A percentile compares a stretch with the other conserved stretches of the same genome.
These are phyloP conservation scores for Campoplex capitator DNA, from an alignment of 2,888 invertebrate genomes.

Conservation along the genomic window DNA sequence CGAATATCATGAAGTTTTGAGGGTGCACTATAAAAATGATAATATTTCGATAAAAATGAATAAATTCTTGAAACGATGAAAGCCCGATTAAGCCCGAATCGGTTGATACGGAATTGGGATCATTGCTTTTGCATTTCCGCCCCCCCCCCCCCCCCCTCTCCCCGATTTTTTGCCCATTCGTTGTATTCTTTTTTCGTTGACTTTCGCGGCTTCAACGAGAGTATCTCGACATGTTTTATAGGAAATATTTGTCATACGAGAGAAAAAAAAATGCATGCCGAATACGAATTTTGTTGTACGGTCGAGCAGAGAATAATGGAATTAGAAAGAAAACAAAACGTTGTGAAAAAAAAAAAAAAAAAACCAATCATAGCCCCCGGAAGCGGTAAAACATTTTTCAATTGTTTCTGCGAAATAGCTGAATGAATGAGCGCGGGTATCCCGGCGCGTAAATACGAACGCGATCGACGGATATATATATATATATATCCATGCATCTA, in stretches of 20 bases:
- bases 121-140: background rate
- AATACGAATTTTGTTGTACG: slow-evolving; percentile 3
- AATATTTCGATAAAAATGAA: background rate
- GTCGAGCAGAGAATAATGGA: slow-evolving; percentile 31
- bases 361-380: background rate
- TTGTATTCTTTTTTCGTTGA: background rate
- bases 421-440: slow-evolving; percentile 39
- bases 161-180: background rate
- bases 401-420: slow-evolving; percentile 47
- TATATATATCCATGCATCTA: background rate
- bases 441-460: background rate
- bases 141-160: background rate
- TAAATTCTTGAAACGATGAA: background rate
- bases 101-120: background rate
- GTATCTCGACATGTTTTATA: background rate
- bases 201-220: background rate
- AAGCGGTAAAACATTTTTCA: slow-evolving; percentile 30
- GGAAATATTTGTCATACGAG: background rate
- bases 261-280: background rate
- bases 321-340: background rate
- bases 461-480: slow-evolving; percentile 21
- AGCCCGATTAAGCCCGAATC: background rate
- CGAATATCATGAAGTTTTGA: background rate
- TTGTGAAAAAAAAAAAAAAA: slow-evolving; percentile 11
- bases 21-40: background rate